These are phyloP conservation scores for Chromis chromis DNA, from an alignment of 2,797 vertebrate genomes.

Conservation along the genomic window DNA sequence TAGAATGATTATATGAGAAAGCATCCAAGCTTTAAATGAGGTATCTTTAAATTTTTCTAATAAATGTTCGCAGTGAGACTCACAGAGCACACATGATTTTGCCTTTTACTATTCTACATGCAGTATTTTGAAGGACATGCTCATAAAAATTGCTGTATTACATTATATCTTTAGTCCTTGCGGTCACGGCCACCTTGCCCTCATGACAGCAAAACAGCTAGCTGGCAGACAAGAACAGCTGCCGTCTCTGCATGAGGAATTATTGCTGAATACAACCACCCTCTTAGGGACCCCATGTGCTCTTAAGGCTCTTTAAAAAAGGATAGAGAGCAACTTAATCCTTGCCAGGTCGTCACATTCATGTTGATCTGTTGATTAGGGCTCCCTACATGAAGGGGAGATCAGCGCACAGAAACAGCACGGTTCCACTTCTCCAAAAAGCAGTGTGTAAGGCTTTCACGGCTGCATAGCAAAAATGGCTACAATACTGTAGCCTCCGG, in stretches of 20 bases:
- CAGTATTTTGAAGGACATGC: slow-evolving; percentile 9
- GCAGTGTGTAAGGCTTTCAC: no score
- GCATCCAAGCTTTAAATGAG: slow-evolving; percentile 6
- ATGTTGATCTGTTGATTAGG: slow-evolving; percentile 52
- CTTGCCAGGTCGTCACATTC: slow-evolving; percentile 35
- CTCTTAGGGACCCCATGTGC: slow-evolving; percentile 14
- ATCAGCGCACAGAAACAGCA: slow-evolving; percentile 29
- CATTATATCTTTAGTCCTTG: neutral
- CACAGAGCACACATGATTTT: neutral
- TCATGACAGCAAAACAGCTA: slow-evolving; percentile 4
- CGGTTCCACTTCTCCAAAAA: slow-evolving; percentile 8
- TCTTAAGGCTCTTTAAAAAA: slow-evolving; percentile 50
- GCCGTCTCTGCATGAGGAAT: slow-evolving; percentile 48
- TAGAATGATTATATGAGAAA: neutral
- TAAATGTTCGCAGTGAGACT: neutral
- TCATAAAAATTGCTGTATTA: neutral
- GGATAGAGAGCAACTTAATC: slow-evolving; percentile 51
- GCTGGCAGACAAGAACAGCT: slow-evolving; percentile 41
- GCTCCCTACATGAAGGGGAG: slow-evolving; percentile 17
- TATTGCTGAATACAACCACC: slow-evolving; percentile 30
- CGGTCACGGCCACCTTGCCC: slow-evolving; percentile 17
- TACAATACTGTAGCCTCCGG: no score
- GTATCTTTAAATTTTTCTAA: neutral
- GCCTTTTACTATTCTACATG: neutral
- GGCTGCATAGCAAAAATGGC: no score